A percentile compares a stretch with the other conserved stretches of the same genome.
phyloP scores from a whole-genome alignment of 2,113 vertebrate species.

The Hystrix cristata region DNA sequence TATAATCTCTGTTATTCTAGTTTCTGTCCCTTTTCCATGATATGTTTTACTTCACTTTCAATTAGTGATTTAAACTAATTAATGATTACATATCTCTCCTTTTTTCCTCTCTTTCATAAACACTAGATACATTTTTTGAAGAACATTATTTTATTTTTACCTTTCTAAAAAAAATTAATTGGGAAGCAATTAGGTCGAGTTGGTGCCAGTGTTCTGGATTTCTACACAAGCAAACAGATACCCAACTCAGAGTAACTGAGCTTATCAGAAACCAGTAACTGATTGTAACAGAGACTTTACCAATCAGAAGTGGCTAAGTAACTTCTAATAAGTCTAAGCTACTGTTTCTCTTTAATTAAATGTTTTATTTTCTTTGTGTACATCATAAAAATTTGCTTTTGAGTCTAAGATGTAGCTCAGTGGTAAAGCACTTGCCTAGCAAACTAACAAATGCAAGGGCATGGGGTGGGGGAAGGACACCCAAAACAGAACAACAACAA shows the following conservation, averaged over 20 bases:
- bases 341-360: neutral
- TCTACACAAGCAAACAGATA: neutral
- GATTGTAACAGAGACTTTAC: neutral
- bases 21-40: neutral
- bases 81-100: neutral
- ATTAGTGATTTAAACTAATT: constrained; percentile 6
- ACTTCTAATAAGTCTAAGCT: neutral
- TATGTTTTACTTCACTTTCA: neutral
- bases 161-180: neutral
- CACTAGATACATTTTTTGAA: neutral
- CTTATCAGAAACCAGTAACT: neutral
- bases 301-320: neutral
- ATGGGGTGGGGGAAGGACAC: neutral
- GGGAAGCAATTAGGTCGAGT: neutral
- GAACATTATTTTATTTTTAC: constrained; percentile 2
- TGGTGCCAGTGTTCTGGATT: neutral
- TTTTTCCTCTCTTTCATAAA: neutral
- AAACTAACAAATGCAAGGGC: neutral
- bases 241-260: neutral
- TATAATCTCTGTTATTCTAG: neutral
- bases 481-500: neutral
- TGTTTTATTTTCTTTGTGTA: neutral
- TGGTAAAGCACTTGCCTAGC: neutral
- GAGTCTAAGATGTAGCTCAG: neutral
- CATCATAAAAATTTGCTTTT: neutral